Evolutionary conservation across 2,113 vertebrate species (phyloP).

Genomic region (Leuciscus idus): DNA sequence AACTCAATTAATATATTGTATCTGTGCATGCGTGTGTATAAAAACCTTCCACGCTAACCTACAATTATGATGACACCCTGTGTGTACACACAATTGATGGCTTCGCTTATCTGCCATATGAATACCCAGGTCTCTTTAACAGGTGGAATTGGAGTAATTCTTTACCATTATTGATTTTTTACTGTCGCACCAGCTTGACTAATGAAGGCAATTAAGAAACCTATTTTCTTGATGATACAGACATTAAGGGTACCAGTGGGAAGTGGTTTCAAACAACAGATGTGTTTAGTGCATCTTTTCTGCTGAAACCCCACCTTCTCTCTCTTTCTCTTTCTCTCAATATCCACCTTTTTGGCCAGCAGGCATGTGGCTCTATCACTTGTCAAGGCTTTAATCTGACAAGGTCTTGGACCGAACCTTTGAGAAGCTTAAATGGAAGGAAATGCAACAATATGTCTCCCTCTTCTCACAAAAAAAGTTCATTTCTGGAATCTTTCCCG

Average conservation of each 20-base stretch:
- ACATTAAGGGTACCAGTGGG: constrained; percentile 63
- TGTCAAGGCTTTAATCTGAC: constrained; percentile 40
- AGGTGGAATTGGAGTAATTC: constrained; percentile 57
- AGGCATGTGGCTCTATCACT: constrained; percentile 19
- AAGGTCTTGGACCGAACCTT: constrained; percentile 42
- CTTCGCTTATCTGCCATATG: constrained; percentile 48
- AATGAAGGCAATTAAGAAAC: constrained; percentile 63
- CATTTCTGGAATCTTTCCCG: constrained; percentile 36
- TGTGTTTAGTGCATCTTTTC: constrained; percentile 54
- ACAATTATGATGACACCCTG: constrained; percentile 36
- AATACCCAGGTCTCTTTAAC: constrained; percentile 50
- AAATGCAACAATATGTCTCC: constrained; percentile 31
- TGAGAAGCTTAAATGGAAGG: constrained; percentile 29
- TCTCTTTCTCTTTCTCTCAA: background rate
- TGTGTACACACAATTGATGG: constrained; percentile 45
- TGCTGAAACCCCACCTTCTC: constrained; percentile 6
- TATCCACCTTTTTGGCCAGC: background rate
- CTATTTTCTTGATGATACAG: constrained; percentile 64
- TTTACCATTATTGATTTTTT: constrained; percentile 64
- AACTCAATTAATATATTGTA: constrained; percentile 49
- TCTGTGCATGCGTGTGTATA: constrained; percentile 26
- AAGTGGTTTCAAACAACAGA: constrained; percentile 59
- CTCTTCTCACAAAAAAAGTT: background rate
- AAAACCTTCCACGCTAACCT: constrained; percentile 29
- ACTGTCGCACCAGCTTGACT: constrained; percentile 61